These are phyloP conservation scores for Hycleus cichorii DNA, from an alignment of 1,140 invertebrate genomes.

Conservation along the genomic window DNA sequence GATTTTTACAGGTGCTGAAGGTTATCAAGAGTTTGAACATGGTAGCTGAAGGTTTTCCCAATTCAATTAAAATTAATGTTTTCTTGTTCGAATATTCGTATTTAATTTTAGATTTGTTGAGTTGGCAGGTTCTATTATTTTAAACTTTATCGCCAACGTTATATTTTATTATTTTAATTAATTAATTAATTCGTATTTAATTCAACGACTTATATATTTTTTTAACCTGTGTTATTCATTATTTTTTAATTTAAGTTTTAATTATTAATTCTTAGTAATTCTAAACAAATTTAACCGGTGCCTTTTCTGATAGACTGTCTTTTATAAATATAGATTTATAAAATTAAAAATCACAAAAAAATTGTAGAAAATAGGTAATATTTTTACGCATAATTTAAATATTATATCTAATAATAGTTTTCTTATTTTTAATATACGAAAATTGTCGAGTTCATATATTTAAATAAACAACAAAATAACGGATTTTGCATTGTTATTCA, in stretches of 20 bases:
- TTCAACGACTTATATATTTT: no score
- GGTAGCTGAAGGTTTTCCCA: constrained; percentile 33
- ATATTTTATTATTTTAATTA: no score
- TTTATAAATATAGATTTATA: constrained; percentile 1
- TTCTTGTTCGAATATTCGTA: neutral
- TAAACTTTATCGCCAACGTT: no score
- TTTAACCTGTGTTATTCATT: no score
- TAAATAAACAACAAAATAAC: no score
- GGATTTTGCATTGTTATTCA: neutral
- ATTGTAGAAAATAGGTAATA: no score
- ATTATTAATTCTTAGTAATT: neutral
- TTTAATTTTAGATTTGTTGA: neutral
- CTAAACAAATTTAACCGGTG: constrained; percentile 3
- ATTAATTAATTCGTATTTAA: neutral
- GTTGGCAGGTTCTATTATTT: no score
- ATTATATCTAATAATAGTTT: no score
- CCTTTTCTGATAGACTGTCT: constrained; percentile 10
- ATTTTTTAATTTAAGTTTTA: no score
- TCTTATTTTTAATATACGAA: no score
- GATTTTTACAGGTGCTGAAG: constrained; percentile 81
- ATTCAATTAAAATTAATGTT: neutral
- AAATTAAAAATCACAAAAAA: constrained; percentile 4
- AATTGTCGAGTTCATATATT: no score
- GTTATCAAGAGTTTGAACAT: constrained; percentile 67
- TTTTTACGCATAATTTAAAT: no score